phyloP scores from a whole-genome alignment of 2,888 invertebrate genomes.

The Protodeltote pygarga region DNA sequence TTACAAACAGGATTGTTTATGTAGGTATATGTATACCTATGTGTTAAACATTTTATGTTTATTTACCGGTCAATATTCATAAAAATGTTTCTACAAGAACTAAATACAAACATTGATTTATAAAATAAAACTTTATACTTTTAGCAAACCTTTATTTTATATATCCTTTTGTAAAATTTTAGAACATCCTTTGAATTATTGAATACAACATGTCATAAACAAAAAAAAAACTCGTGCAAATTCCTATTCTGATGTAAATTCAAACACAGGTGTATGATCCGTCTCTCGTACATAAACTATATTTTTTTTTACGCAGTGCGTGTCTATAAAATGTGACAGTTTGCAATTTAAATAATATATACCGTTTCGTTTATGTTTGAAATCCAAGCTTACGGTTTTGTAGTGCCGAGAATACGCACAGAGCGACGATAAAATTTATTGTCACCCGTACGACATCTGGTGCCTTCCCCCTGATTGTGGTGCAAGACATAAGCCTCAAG shows the following conservation, averaged over 20 bases:
- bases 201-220: slow-evolving; percentile 5
- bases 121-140: too few species aligned
- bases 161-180: too few species aligned
- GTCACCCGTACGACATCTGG: slow-evolving; percentile 84
- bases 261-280: slow-evolving; percentile 31
- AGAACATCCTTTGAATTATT: too few species aligned
- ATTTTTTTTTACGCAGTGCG: slow-evolving; percentile 37
- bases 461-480: slow-evolving; percentile 67
- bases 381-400: slow-evolving; percentile 79
- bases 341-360: slow-evolving; percentile 74
- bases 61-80: too few species aligned
- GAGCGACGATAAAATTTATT: slow-evolving; percentile 85
- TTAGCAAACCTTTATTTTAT: too few species aligned
- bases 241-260: slow-evolving; percentile 16
- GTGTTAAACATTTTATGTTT: too few species aligned
- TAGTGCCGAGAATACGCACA: slow-evolving; percentile 79
- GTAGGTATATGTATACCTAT: too few species aligned
- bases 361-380: slow-evolving; percentile 74
- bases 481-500: slow-evolving; percentile 38
- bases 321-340: slow-evolving; percentile 65
- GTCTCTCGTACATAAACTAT: slow-evolving; percentile 34
- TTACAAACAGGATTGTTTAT: too few species aligned
- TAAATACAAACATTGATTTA: too few species aligned
- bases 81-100: too few species aligned
- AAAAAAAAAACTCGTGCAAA: slow-evolving; percentile 1